Evolutionary conservation across 2,113 vertebrate genomes (phyloP).

Genomic region (Malurus cyaneus): DNA sequence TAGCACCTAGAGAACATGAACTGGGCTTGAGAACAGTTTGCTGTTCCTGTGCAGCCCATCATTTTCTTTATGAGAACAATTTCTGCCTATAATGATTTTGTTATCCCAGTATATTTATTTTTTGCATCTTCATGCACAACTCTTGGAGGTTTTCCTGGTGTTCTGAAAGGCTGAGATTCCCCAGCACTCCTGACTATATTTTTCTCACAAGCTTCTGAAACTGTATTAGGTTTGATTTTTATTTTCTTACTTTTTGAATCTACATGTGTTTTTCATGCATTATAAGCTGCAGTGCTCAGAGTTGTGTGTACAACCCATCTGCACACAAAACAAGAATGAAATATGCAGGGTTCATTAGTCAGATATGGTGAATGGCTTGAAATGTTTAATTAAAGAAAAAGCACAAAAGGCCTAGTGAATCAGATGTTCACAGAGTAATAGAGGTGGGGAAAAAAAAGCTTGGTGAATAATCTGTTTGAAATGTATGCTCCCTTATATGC

Average conservation of each 20-base stretch:
- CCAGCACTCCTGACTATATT: background rate
- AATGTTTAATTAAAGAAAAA: slow-evolving; percentile 45
- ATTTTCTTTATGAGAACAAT: background rate
- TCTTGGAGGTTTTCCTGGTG: background rate
- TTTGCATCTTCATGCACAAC: background rate
- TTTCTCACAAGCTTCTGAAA: slow-evolving; percentile 12
- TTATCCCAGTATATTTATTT: background rate
- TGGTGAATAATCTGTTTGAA: background rate
- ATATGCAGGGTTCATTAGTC: slow-evolving; percentile 35
- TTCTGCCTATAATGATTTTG: background rate
- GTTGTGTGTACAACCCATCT: slow-evolving; percentile 12
- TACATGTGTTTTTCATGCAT: background rate
- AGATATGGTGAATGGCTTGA: slow-evolving; percentile 32
- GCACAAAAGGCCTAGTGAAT: background rate
- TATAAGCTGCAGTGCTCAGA: background rate
- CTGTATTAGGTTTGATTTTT: background rate
- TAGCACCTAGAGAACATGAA: background rate
- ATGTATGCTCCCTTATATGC: background rate
- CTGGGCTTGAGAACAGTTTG: background rate
- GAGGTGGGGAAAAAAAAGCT: background rate
- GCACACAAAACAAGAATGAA: slow-evolving; percentile 26
- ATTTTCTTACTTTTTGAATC: background rate
- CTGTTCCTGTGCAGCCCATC: background rate
- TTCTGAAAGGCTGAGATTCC: background rate
- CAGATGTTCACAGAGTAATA: background rate